These are phyloP conservation scores for Phymanthus crucifer DNA, from an alignment of 92 coral and sea anemone genomes.

Conservation along the genomic window DNA sequence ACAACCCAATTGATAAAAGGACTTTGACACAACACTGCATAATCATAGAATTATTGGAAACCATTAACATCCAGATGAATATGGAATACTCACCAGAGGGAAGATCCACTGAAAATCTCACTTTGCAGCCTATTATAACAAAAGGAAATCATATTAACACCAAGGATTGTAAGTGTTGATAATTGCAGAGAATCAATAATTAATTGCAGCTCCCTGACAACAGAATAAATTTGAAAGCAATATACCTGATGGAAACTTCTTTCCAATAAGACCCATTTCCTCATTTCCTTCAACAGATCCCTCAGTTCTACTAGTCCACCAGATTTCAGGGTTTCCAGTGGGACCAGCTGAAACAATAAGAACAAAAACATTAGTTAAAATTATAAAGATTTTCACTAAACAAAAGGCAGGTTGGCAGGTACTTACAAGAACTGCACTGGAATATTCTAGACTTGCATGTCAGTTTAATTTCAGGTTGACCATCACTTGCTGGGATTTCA, in stretches of 20 bases:
- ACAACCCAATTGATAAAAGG: background rate
- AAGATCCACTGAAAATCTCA: constrained; percentile 80
- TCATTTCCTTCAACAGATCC: constrained; percentile 95
- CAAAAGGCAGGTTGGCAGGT: background rate
- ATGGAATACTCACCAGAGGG: constrained; percentile 84
- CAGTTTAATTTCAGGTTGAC: constrained; percentile 58
- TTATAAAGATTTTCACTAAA: background rate
- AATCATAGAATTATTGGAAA: background rate
- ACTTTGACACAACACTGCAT: constrained; percentile 14
- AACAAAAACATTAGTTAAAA: background rate
- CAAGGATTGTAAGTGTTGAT: background rate
- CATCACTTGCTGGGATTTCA: constrained; percentile 76
- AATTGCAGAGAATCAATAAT: background rate
- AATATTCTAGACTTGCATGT: constrained; percentile 93
- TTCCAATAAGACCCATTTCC: constrained; percentile 98
- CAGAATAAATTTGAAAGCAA: background rate
- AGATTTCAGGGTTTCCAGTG: constrained; percentile 96
- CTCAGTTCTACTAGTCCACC: constrained; percentile 97
- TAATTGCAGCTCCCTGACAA: background rate
- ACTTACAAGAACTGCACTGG: constrained; percentile 97
- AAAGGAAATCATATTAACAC: background rate
- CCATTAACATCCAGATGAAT: constrained; percentile 12
- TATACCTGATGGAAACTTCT: constrained; percentile 94
- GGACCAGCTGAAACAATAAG: constrained; percentile 80
- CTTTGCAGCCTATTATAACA: constrained; percentile 77